Conservation (phyloP, 2,113 vertebrate genomes). For the Gobio gobio region DNA sequence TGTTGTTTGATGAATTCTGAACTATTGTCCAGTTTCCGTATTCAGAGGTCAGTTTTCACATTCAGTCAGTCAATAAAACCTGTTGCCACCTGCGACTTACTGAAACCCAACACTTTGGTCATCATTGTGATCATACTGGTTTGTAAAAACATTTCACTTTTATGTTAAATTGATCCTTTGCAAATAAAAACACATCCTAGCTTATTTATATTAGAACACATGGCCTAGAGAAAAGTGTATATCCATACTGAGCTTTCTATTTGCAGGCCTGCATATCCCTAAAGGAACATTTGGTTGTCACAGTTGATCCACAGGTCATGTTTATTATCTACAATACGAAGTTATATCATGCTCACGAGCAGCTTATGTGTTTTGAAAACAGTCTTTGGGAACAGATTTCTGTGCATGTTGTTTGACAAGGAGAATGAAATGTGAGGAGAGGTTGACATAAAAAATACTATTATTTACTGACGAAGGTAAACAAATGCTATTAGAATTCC, state of each 20-base stretch:
- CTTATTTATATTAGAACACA: not conserved
- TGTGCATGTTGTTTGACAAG: not conserved
- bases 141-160: not conserved
- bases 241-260: not conserved
- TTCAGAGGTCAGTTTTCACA: slow-evolving; percentile 44
- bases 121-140: not conserved
- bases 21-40: slow-evolving; percentile 66
- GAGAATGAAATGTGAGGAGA: slow-evolving; percentile 8
- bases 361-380: slow-evolving; percentile 14
- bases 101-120: not conserved
- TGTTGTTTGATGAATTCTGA: slow-evolving; percentile 32
- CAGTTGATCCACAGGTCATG: not conserved
- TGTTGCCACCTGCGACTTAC: not conserved
- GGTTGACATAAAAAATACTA: not conserved
- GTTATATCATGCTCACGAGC: slow-evolving; percentile 8
- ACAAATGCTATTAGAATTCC: not conserved
- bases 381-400: not conserved
- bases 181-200: not conserved
- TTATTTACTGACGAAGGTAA: not conserved
- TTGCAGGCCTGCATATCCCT: not conserved
- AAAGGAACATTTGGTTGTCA: not conserved
- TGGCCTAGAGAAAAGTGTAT: not conserved
- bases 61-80: slow-evolving; percentile 2
- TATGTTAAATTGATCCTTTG: not conserved
- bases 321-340: not conserved